phyloP scores from a whole-genome alignment of 2,888 invertebrate genomes.

The Lasioglossum calceatum region DNA sequence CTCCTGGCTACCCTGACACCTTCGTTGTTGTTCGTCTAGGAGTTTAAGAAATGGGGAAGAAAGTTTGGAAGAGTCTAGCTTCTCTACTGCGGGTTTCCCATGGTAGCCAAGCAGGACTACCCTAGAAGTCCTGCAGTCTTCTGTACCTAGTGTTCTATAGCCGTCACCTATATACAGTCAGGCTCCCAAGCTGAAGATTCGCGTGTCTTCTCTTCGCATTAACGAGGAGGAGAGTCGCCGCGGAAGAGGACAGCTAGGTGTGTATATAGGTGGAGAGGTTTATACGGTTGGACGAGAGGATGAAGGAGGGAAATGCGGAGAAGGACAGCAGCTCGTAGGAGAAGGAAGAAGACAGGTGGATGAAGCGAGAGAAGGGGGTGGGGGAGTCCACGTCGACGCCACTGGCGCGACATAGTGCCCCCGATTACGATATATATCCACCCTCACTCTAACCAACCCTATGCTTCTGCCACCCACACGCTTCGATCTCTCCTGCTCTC shows the following conservation, averaged over 20 bases:
- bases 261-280: conserved; percentile 44
- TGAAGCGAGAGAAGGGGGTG: conserved; percentile 1
- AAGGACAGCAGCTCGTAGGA: neutral
- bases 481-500: conserved; percentile 68
- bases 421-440: conserved; percentile 80
- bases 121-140: conserved; percentile 67
- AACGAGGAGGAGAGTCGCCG: conserved; percentile 48
- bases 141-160: conserved; percentile 49
- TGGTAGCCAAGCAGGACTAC: conserved; percentile 58
- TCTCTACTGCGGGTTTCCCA: neutral
- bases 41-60: conserved; percentile 34
- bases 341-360: conserved; percentile 35
- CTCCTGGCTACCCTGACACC: neutral
- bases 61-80: conserved; percentile 25
- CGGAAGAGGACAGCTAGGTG: conserved; percentile 24
- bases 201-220: conserved; percentile 48
- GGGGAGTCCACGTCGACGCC: conserved; percentile 71
- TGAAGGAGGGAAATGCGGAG: conserved; percentile 13
- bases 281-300: conserved; percentile 47
- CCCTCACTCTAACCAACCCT: conserved; percentile 76
- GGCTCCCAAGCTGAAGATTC: conserved; percentile 44
- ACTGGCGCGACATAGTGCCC: conserved; percentile 82
- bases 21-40: neutral
- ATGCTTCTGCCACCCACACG: conserved; percentile 74
- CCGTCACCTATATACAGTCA: conserved; percentile 26